Evolutionary conservation across 2,888 invertebrate species (phyloP).

Genomic region (Glaucopsyche alexis): DNA sequence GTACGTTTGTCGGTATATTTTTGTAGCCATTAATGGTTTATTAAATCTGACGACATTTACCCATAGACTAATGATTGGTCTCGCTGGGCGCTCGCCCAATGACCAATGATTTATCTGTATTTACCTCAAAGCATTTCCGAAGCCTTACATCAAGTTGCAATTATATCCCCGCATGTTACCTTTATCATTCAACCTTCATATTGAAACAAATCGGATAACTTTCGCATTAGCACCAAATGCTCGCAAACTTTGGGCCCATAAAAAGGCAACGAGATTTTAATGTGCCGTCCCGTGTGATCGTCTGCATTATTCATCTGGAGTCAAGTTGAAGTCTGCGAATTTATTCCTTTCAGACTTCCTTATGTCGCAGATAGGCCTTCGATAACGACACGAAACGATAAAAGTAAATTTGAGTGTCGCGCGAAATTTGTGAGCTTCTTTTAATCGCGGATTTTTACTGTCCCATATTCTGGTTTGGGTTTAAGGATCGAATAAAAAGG

Average conservation of each 20-base stretch:
- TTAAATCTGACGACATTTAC: background rate
- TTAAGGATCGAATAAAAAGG: slow-evolving; percentile 6
- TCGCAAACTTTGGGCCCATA: slow-evolving; percentile 9
- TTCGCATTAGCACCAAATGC: slow-evolving; percentile 8
- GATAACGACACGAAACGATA: slow-evolving; percentile 25
- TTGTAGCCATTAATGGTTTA: background rate
- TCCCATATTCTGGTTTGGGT: background rate
- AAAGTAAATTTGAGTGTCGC: slow-evolving; percentile 14
- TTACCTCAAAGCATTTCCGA: background rate
- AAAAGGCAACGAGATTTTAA: slow-evolving; percentile 31
- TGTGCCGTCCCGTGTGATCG: slow-evolving; percentile 46
- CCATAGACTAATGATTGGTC: too few species aligned
- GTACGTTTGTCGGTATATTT: background rate
- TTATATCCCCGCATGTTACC: background rate
- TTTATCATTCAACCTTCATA: background rate
- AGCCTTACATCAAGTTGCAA: background rate
- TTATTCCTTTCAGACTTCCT: slow-evolving; percentile 44
- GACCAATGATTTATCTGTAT: background rate
- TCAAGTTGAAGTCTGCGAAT: slow-evolving; percentile 41
- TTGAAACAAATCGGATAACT: background rate
- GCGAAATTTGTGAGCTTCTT: slow-evolving; percentile 11
- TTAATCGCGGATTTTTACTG: slow-evolving; percentile 21
- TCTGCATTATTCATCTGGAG: slow-evolving; percentile 63
- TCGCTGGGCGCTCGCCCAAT: too few species aligned
- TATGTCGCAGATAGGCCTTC: slow-evolving; percentile 39